phyloP scores from a whole-genome alignment of 2,888 invertebrate species.

The Synanthedon tipuliformis region DNA sequence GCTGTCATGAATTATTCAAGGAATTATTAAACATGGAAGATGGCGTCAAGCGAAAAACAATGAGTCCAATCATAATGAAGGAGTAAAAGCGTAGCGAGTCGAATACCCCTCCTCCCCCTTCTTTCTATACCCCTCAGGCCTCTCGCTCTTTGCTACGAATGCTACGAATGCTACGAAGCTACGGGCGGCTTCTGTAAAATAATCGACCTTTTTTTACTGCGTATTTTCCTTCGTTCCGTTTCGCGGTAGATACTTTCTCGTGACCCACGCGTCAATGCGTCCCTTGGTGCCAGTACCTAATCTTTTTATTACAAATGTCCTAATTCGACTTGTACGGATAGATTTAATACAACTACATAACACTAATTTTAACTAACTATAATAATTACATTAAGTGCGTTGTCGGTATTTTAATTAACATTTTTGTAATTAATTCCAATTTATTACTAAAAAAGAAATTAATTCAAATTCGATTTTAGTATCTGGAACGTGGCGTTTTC shows the following conservation, averaged over 20 bases:
- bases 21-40: conserved; percentile 31
- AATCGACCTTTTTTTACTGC: conserved; percentile 24
- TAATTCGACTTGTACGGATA: conserved; percentile 20
- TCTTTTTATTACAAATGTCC: conserved; percentile 24
- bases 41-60: conserved; percentile 36
- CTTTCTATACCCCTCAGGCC: no score
- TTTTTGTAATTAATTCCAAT: no score
- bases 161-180: conserved; percentile 7
- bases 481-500: no score
- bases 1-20: conserved; percentile 31
- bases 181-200: conserved; percentile 16
- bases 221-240: conserved; percentile 17
- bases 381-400: no score
- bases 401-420: no score
- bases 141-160: conserved; percentile 1
- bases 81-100: conserved; percentile 14
- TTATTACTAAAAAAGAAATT: no score
- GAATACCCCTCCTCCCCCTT: background rate
- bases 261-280: conserved; percentile 23
- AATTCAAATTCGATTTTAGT: no score
- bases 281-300: conserved; percentile 21
- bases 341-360: conserved; percentile 4
- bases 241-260: conserved; percentile 20
- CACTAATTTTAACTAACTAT: no score
- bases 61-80: conserved; percentile 35